Base-by-base conservation (phyloP, 2,113 vertebrate species). In the Columbina picui region DNA sequence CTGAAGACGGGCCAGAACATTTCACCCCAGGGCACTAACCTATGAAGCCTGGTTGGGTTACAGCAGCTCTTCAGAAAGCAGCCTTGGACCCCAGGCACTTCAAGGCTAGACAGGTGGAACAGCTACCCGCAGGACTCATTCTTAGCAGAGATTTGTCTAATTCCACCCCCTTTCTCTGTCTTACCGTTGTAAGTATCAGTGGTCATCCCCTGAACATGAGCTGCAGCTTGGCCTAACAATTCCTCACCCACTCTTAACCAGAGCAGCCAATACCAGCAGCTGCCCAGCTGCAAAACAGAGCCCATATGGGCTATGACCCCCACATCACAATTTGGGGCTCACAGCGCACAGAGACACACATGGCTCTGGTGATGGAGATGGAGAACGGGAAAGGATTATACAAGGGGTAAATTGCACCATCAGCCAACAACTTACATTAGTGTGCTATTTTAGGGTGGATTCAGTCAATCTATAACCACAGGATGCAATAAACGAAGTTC, bases 301-400 rank as follows among this genome's bases (percentile, higher is more conserved):
- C 53, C 76, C 5, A 0, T 50, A 9, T 4, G 3, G 0, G 19
- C 68, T 67, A 2, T 38, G 17, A 1, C 17, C 52, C 41, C 67
- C 43, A 45, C 43, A 18, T 45, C 27, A 4, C 1, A 43, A 71
- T 3, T 45, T 19, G 59, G 34, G 41, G 32, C n/a, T 74, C 39
- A 22, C 12, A 21, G 75, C 39, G 56, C 21, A 13, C 45, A 19
- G 47, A 50, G 10, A 73, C 23, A 63, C 34, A 15, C 5, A 17
- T 25, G 8, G 43, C 52, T 52, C 78, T 59, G 38, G 30, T 21
- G 30, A 61, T 52, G 60, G 53, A 89, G 15, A 36, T 10, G 21
- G 52, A 47, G 21, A 76, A 19, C 5, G 7, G 55, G 32, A 56
- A 87, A 43, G 38, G n/a, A 81, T 61, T 65, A 61, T 22, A 45